Conservation (phyloP, 2,888 invertebrate genomes). For the Acutogordius australiensis region DNA sequence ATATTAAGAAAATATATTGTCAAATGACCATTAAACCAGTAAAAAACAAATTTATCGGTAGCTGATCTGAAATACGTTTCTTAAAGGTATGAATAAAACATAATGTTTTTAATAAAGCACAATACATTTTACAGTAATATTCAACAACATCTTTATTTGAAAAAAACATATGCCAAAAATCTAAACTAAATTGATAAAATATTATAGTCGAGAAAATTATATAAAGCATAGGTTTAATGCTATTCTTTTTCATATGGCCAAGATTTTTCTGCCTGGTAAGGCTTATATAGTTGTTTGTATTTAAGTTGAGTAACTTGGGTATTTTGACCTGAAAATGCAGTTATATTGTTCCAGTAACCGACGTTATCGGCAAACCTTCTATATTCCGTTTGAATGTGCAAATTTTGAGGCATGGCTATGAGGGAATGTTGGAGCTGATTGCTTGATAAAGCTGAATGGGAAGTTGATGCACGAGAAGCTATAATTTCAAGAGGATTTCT, state of each 20-base stretch:
- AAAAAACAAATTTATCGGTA: no score
- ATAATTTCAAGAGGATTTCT: background rate
- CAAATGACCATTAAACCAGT: no score
- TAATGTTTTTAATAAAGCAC: no score
- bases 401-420: background rate
- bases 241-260: slow-evolving; percentile 2
- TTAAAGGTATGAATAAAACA: no score
- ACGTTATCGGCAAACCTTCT: slow-evolving; percentile 3
- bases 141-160: no score
- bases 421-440: no score
- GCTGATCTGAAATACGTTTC: no score
- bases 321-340: background rate
- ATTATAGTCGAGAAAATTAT: no score
- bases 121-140: no score
- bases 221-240: background rate
- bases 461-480: background rate
- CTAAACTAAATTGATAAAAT: no score
- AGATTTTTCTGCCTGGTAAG: background rate
- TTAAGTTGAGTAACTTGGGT: background rate
- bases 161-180: no score
- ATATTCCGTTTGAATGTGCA: slow-evolving; percentile 1
- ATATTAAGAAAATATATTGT: no score
- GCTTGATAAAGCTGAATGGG: background rate
- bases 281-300: background rate
- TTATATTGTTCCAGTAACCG: background rate